Base-by-base conservation (phyloP, 1,140 invertebrate species). In the Psilanteris sp. region DNA sequence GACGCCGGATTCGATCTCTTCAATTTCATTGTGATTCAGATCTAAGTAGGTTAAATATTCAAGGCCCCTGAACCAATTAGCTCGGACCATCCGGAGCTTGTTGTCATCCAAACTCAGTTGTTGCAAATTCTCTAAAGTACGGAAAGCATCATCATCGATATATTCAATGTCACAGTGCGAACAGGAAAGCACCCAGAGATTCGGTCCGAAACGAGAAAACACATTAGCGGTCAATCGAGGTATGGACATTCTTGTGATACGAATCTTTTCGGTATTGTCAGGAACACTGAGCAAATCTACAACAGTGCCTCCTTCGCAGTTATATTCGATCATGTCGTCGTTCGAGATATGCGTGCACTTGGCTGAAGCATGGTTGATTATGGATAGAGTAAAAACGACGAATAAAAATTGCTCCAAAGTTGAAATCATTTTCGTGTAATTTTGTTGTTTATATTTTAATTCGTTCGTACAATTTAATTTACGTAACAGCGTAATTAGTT, bases 41-140 rank as follows among this genome's bases (percentile, higher is more conserved):
- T 89, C 85, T 0, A 88, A 61, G 37, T 83, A 88, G 0, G 83
- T 87, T 4, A 89, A 43, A n/a, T 61, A 78, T 4, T 68, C 16
- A 0, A 87, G 50, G 6, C 81, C 79, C 0, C 79, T 46, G 52
- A 88, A 82, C 86, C 85, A 89, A 0, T 59, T 34, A 0, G 72
- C 80, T 4, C 62, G 72, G 0, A 88, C 66, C 0, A 43, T 72
- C 1, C 57, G 64, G 0, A 89, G 43, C 2, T 64, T 32, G 50
- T 88, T 87, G 16, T 83, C 86, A 15, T 85, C 77, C 3, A 88
- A 39, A 9, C 80, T 83, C 3, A 88, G 55, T 24, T 87, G 86
- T 13, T 88, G 83, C 4, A 88, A 74, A 22, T 83, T 83, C 0
- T 29, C 29, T 0, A 88, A 32, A 0, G 8, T 43, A 2, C 43